phyloP scores from a whole-genome alignment of 2,113 vertebrate species.

The Ceyx melanurus region DNA sequence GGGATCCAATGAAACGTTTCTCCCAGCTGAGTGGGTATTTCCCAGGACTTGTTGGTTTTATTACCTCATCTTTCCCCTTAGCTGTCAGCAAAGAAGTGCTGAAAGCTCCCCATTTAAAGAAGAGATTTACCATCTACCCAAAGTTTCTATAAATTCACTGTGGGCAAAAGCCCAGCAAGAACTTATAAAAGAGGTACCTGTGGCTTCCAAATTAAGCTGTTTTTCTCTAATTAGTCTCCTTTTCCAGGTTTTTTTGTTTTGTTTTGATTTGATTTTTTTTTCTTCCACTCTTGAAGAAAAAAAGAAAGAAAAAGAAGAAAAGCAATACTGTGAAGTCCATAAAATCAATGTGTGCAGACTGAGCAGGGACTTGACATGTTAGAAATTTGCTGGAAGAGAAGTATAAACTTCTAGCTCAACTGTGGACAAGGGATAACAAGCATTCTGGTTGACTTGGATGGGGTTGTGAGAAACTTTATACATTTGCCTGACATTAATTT shows the following conservation, averaged over 20 bases:
- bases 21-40: constrained; percentile 38
- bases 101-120: constrained; percentile 62
- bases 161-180: constrained; percentile 68
- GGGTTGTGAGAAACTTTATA: background rate
- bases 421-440: background rate
- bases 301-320: background rate
- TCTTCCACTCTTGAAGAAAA: background rate
- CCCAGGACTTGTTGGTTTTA: constrained; percentile 46
- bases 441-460: background rate
- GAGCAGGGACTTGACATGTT: constrained; percentile 12
- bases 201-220: constrained; percentile 68
- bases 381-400: constrained; percentile 40
- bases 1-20: constrained; percentile 23
- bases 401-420: background rate
- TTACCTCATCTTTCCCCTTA: constrained; percentile 58
- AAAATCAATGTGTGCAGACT: constrained; percentile 56
- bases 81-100: constrained; percentile 9
- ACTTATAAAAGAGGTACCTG: constrained; percentile 71
- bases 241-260: constrained; percentile 42
- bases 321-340: constrained; percentile 6
- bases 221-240: constrained; percentile 73
- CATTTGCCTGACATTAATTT: background rate
- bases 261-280: background rate
- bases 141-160: constrained; percentile 61
- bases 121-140: constrained; percentile 12